These are phyloP conservation scores for Plagodis dolabraria DNA, from an alignment of 2,888 invertebrate genomes.

Conservation along the genomic window DNA sequence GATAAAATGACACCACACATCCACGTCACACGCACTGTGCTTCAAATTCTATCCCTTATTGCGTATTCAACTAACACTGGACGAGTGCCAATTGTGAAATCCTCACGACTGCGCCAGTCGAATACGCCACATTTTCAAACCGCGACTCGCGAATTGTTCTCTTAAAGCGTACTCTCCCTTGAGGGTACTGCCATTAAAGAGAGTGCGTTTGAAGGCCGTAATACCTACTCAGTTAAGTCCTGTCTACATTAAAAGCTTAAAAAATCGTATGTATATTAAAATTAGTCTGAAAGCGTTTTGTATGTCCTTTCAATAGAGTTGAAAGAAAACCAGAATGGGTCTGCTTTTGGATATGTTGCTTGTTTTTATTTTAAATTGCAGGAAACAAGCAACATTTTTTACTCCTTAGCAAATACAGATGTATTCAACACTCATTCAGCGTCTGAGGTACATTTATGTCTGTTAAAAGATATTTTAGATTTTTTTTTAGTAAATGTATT, in stretches of 20 bases:
- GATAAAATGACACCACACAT: background rate
- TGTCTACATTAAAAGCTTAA: slow-evolving; percentile 14
- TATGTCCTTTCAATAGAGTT: slow-evolving; percentile 9
- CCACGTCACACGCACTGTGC: background rate
- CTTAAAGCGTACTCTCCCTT: slow-evolving; percentile 48
- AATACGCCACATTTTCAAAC: background rate
- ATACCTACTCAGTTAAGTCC: slow-evolving; percentile 22
- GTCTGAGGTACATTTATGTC: no score
- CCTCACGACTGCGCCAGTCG: slow-evolving; percentile 27
- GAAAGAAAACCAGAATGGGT: slow-evolving; percentile 4
- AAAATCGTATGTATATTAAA: slow-evolving; percentile 14
- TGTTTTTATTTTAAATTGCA: background rate
- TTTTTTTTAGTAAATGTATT: no score
- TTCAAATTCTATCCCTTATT: slow-evolving; percentile 13
- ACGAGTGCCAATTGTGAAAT: slow-evolving; percentile 30
- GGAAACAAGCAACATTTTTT: no score
- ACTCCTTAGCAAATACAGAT: no score
- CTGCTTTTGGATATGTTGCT: background rate
- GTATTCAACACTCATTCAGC: no score
- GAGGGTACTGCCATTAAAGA: slow-evolving; percentile 47
- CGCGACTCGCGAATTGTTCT: slow-evolving; percentile 42
- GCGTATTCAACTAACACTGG: slow-evolving; percentile 34
- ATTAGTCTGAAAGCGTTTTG: slow-evolving; percentile 11
- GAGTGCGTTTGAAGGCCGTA: slow-evolving; percentile 42
- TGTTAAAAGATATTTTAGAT: no score